Percentiles rank a stretch among this genome's conserved stretches.
phyloP scores from a whole-genome alignment of 2,113 vertebrate species.

The Cyprinodon tularosa region DNA sequence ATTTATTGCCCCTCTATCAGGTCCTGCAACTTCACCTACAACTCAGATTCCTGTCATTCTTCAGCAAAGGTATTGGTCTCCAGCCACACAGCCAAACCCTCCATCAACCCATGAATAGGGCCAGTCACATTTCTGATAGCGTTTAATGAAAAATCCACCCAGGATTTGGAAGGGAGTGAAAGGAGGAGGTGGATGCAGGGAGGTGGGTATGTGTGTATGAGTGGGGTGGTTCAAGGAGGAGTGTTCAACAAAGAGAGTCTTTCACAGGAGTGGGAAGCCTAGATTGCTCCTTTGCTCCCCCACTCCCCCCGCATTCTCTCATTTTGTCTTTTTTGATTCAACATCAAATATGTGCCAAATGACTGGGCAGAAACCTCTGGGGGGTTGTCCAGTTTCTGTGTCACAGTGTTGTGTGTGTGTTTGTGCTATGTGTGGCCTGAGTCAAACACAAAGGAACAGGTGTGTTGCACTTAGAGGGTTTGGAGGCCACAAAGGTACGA shows the following conservation, averaged over 20 bases:
- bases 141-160: slow-evolving; percentile 73
- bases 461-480: slow-evolving; percentile 55
- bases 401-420: slow-evolving; percentile 8
- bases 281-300: slow-evolving; percentile 57
- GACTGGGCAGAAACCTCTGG: slow-evolving; percentile 59
- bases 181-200: slow-evolving; percentile 15
- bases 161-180: slow-evolving; percentile 30
- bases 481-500: slow-evolving; percentile 47
- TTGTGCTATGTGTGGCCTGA: slow-evolving; percentile 19
- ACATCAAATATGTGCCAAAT: slow-evolving; percentile 72
- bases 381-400: slow-evolving; percentile 27
- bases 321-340: slow-evolving; percentile 68
- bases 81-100: slow-evolving; percentile 54
- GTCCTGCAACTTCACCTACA: slow-evolving; percentile 23
- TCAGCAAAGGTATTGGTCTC: slow-evolving; percentile 57
- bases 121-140: slow-evolving; percentile 76
- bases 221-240: slow-evolving; percentile 13
- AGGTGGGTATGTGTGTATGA: slow-evolving; percentile 7
- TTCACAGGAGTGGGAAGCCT: slow-evolving; percentile 69
- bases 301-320: slow-evolving; percentile 43
- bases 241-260: slow-evolving; percentile 72
- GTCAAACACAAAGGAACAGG: slow-evolving; percentile 66
- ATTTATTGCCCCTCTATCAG: slow-evolving; percentile 18
- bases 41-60: slow-evolving; percentile 70
- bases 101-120: slow-evolving; percentile 71